Conservation (phyloP, 23 tunicate species). For the Styela plicata region DNA sequence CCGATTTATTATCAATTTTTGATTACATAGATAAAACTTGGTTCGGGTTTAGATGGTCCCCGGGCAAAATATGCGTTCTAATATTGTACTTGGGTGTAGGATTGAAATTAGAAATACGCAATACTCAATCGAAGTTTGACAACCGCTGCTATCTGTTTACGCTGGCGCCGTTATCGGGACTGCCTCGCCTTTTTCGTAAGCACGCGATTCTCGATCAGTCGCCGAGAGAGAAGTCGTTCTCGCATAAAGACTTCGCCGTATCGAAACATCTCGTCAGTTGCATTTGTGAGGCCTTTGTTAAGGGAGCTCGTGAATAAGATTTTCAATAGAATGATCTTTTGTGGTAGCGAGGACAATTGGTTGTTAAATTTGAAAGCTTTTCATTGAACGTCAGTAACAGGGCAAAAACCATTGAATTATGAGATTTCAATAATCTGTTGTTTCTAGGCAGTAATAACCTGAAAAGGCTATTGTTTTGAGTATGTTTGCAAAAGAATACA, state of each 20-base stretch:
- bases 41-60: neutral
- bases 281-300: constrained; percentile 34
- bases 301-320: constrained; percentile 42
- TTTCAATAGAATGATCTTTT: constrained; percentile 31
- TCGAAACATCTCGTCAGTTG: constrained; percentile 23
- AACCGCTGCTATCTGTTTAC: neutral
- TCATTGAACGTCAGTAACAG: constrained; percentile 26
- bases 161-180: constrained; percentile 6
- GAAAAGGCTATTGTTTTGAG: constrained; percentile 29
- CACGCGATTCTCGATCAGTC: neutral
- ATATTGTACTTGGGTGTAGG: neutral
- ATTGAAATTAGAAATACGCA: neutral
- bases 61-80: neutral
- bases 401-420: constrained; percentile 24
- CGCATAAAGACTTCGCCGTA: constrained; percentile 8
- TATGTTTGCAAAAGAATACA: neutral
- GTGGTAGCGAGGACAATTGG: constrained; percentile 33
- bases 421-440: constrained; percentile 24
- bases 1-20: neutral
- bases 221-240: constrained; percentile 28
- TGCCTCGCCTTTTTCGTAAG: neutral
- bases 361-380: constrained; percentile 41
- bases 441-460: constrained; percentile 19
- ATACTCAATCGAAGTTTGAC: neutral
- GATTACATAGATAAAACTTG: neutral